Evolutionary conservation across 2,113 vertebrate genomes (phyloP), one percentile per base, ranked within the genome.

Genomic region (Hystrix brachyura): DNA sequence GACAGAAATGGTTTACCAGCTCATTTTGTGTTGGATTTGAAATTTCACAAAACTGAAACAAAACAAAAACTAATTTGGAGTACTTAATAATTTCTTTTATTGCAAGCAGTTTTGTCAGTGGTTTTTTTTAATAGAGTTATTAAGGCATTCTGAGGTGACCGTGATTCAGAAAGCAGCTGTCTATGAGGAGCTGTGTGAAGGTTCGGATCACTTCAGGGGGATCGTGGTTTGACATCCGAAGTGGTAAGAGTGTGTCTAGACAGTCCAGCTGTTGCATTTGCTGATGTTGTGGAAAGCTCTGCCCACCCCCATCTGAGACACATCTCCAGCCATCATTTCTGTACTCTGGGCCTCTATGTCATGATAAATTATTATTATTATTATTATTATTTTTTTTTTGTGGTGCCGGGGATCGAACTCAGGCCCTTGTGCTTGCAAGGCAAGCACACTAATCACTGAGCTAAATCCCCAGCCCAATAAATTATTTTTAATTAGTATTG

Each of bases 1-100:
- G 29, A 59, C 7, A 43, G 55, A 69, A 94, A 55, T 46, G 3
- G 27, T 48, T 84, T 83, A 55, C 21, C n/a, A 84, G 29, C 34
- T 88, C 55, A 81, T 90, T 92, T 74, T 74, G 27, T 74, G 32
- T 92, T 81, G 53, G 34, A 90, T 87, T 90, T 78, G 64, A 95
- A 96, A 93, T 93, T 48, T 0, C 38, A 80, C 88, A 88, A 87
- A 67, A 11, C 10, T 48, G 15, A 82, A 79, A 83, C 4, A 67
- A 95, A 90, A 81, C 32, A 90, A 84, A 89, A 87, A n/a, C 1
- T 19, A 69, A 83, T 80, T 38, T 43, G 60, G 5, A 17, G 55
- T 81, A 96, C 69, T 91, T 78, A 4, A 4, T 48, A n/a, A 78
- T 84, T 87, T 87, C 15, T 93, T 78, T 94, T 79, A 12, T 27